phyloP scores from a whole-genome alignment of 2,888 invertebrate genomes.

The Oxytorus armatus region DNA sequence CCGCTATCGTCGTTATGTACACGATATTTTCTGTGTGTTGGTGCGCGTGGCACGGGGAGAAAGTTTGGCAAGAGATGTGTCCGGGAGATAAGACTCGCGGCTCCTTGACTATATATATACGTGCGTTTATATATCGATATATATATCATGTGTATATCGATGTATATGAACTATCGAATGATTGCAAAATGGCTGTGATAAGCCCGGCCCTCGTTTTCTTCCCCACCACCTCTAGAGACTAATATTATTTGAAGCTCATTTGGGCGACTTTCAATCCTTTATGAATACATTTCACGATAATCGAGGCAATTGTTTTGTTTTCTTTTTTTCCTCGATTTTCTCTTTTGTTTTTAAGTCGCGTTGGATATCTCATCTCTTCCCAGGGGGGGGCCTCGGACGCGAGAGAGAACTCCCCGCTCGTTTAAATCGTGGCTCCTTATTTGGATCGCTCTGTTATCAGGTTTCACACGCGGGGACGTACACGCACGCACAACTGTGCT shows the following conservation, averaged over 20 bases:
- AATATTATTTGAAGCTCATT: constrained; percentile 9
- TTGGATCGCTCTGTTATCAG: constrained; percentile 84
- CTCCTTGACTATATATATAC: constrained; percentile 38
- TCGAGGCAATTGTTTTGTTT: not conserved
- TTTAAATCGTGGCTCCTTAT: constrained; percentile 80
- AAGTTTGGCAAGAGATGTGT: constrained; percentile 83
- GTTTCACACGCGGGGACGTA: constrained; percentile 81
- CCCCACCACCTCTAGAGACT: not conserved
- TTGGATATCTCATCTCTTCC: constrained; percentile 7
- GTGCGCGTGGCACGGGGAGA: constrained; percentile 70
- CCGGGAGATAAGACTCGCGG: constrained; percentile 82
- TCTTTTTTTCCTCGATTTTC: not conserved
- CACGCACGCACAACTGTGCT: constrained; percentile 32
- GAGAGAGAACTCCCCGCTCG: constrained; percentile 60
- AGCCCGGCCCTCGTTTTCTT: constrained; percentile 70
- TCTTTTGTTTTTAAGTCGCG: not conserved
- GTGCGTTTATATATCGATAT: constrained; percentile 1
- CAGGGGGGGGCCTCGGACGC: constrained; percentile 1
- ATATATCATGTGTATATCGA: constrained; percentile 1
- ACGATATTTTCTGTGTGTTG: constrained; percentile 48
- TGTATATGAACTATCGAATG: constrained; percentile 19
- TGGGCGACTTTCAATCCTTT: constrained; percentile 2
- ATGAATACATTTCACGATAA: not conserved
- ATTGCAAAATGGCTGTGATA: constrained; percentile 84
- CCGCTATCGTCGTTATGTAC: constrained; percentile 40